phyloP scores from a whole-genome alignment of 2,888 invertebrate species.

The Octonoba sinensis region DNA sequence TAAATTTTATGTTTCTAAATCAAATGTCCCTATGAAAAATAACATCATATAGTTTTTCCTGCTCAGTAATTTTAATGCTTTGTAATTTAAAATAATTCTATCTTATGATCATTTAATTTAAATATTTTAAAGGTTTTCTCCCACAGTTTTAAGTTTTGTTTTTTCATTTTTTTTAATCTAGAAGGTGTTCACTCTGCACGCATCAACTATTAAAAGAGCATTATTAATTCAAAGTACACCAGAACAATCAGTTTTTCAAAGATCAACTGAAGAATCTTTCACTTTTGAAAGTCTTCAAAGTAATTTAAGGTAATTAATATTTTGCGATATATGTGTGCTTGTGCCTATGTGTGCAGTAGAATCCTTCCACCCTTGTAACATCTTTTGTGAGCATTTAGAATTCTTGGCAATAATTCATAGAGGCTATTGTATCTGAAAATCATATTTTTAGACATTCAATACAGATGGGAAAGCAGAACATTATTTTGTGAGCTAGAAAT shows the following conservation, averaged over 20 bases:
- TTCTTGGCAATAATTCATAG: too few relatives aligned
- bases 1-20: too few relatives aligned
- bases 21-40: too few relatives aligned
- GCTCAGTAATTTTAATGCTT: too few relatives aligned
- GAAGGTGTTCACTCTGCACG: conserved; percentile 28
- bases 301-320: conserved; percentile 22
- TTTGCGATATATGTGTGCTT: neutral
- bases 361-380: neutral
- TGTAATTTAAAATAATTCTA: too few relatives aligned
- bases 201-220: neutral
- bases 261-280: conserved; percentile 42
- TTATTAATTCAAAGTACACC: too few relatives aligned
- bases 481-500: neutral
- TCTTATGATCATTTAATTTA: too few relatives aligned
- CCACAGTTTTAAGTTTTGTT: neutral
- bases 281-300: conserved; percentile 42
- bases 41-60: too few relatives aligned
- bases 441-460: too few relatives aligned
- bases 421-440: neutral
- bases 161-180: neutral
- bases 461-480: too few relatives aligned
- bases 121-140: too few relatives aligned
- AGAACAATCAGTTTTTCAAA: neutral
- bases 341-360: neutral
- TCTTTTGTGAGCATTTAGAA: too few relatives aligned